Evolutionary conservation across 2,113 vertebrate species (phyloP).

Genomic region (Oryzias javanicus): DNA sequence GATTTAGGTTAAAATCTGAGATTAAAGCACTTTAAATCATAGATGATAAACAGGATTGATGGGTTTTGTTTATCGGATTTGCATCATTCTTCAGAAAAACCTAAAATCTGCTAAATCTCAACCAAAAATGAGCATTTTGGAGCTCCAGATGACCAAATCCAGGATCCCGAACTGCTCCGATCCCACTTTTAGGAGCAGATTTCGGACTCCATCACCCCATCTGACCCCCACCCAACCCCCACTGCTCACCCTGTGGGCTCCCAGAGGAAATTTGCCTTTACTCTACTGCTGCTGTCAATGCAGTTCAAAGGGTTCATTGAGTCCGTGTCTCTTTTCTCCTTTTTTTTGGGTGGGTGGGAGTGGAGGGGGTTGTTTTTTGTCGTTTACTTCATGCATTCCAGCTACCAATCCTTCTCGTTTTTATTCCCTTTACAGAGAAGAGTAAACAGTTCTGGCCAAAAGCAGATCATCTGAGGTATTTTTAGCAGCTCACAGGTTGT

Average conservation of each 20-base stretch:
- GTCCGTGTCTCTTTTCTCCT: slow-evolving; percentile 48
- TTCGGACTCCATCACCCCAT: slow-evolving; percentile 68
- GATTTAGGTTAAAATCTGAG: too few species aligned
- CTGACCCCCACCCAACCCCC: slow-evolving; percentile 74
- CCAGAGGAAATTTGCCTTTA: slow-evolving; percentile 71
- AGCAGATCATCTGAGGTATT: slow-evolving; percentile 22
- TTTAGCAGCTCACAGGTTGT: background rate
- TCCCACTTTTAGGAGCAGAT: slow-evolving; percentile 53
- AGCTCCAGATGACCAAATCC: slow-evolving; percentile 10
- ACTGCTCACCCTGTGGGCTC: slow-evolving; percentile 52
- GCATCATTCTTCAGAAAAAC: background rate
- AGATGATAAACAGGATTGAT: too few species aligned
- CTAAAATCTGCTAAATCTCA: background rate
- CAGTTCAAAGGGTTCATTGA: slow-evolving; percentile 72
- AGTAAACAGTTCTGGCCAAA: slow-evolving; percentile 34
- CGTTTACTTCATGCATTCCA: slow-evolving; percentile 70
- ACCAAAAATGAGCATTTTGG: slow-evolving; percentile 5
- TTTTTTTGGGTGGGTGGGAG: slow-evolving; percentile 9
- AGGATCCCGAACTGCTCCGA: slow-evolving; percentile 51
- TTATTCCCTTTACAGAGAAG: slow-evolving; percentile 20
- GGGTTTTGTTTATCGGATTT: too few species aligned
- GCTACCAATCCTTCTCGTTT: slow-evolving; percentile 49
- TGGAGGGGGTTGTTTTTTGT: slow-evolving; percentile 50
- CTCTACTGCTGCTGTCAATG: slow-evolving; percentile 62
- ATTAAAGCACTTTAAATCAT: too few species aligned